Percentiles rank a stretch among this genome's conserved stretches.
phyloP scores from a whole-genome alignment of 2,113 vertebrate genomes.

The Equus przewalskii region DNA sequence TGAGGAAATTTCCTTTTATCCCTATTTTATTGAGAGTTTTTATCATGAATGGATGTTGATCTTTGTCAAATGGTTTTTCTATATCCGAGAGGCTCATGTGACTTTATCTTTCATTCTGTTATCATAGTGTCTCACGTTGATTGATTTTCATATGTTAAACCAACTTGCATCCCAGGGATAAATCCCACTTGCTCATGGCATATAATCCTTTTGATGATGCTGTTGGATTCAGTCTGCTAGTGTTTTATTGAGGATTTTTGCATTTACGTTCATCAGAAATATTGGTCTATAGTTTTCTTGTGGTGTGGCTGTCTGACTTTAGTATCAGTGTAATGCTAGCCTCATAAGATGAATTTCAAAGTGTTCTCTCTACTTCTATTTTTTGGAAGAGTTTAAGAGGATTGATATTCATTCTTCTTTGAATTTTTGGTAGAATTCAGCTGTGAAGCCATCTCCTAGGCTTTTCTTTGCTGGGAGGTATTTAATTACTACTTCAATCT shows the following conservation, averaged over 20 bases:
- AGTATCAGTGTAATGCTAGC: not conserved
- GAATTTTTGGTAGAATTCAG: not conserved
- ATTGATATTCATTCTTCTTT: not conserved
- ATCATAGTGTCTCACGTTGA: not conserved
- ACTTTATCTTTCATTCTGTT: not conserved
- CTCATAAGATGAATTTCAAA: not conserved
- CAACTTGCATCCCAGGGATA: not conserved
- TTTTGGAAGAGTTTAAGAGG: not conserved
- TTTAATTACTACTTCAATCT: not conserved
- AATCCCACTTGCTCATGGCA: not conserved
- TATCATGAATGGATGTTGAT: not conserved
- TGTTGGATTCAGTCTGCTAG: not conserved
- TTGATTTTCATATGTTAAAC: not conserved
- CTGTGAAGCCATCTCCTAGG: not conserved
- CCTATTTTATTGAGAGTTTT: not conserved
- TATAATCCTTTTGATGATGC: not conserved
- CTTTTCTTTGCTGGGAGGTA: not conserved
- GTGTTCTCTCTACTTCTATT: not conserved
- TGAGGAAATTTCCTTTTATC: not conserved
- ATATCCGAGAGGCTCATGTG: not conserved
- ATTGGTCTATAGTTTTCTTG: not conserved
- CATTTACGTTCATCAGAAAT: not conserved
- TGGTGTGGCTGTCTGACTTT: not conserved
- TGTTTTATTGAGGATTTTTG: not conserved
- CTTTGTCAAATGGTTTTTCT: not conserved